A percentile compares a stretch with the other conserved stretches of the same genome.
Evolutionary conservation across 2,888 invertebrate genomes (phyloP).

Genomic region (Hanleya hanleyi): DNA sequence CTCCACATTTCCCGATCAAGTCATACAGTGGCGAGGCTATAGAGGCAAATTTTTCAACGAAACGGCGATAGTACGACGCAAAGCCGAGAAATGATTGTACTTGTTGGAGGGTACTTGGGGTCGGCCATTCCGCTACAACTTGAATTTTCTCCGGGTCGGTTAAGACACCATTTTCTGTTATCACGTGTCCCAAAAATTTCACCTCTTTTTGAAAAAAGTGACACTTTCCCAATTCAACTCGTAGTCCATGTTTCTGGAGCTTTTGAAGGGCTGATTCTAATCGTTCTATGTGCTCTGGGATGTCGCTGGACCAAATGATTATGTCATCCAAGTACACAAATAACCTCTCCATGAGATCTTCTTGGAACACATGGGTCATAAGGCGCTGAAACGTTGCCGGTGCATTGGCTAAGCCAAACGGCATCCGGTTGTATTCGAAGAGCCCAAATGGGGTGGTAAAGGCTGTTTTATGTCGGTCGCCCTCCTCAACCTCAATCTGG

Average conservation of each 20-base stretch:
- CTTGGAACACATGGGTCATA: constrained; percentile 27
- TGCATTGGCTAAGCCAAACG: constrained; percentile 14
- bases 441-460: constrained; percentile 28
- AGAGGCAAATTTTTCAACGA: constrained; percentile 21
- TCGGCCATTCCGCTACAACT: constrained; percentile 24
- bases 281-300: constrained; percentile 24
- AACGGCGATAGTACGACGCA: constrained; percentile 32
- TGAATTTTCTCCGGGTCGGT: constrained; percentile 19
- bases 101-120: constrained; percentile 17
- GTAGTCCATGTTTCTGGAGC: constrained; percentile 27
- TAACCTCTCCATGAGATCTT: constrained; percentile 16
- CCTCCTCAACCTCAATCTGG: constrained; percentile 24
- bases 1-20: constrained; percentile 12
- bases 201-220: constrained; percentile 30
- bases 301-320: constrained; percentile 21
- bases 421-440: too few species aligned
- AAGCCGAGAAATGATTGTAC: constrained; percentile 31
- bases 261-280: constrained; percentile 22
- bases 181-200: constrained; percentile 32
- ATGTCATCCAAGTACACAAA: constrained; percentile 27
- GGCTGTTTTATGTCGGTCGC: constrained; percentile 35
- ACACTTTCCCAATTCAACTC: constrained; percentile 32
- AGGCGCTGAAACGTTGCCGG: constrained; percentile 24
- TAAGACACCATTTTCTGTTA: constrained; percentile 21
- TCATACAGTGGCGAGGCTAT: constrained; percentile 20